phyloP scores from a whole-genome alignment of 2,113 vertebrate species.

The Physeter macrocephalus region DNA sequence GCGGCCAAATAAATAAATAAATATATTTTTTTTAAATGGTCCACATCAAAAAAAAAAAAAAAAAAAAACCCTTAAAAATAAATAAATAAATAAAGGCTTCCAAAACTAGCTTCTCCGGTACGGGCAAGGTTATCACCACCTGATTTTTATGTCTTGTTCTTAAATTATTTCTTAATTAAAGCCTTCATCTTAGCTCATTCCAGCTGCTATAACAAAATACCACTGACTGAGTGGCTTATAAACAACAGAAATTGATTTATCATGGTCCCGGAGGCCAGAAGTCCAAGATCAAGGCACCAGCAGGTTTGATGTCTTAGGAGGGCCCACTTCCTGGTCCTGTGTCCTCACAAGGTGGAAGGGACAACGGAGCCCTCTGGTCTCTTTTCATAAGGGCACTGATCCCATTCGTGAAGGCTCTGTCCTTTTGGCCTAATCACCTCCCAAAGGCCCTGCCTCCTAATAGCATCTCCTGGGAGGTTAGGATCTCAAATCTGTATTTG shows the following conservation, averaged over 20 bases:
- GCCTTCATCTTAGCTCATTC: not conserved
- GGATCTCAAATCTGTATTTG: not conserved
- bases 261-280: not conserved
- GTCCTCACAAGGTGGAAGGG: not conserved
- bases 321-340: not conserved
- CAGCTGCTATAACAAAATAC: not conserved
- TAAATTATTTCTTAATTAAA: not conserved
- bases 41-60: no score
- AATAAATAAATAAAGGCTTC: not conserved
- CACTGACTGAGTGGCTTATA: not conserved
- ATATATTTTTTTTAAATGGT: fast-evolving
- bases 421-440: not conserved
- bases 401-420: not conserved
- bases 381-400: not conserved
- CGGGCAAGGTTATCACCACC: not conserved
- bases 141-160: not conserved
- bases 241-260: not conserved
- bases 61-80: no score
- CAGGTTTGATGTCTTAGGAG: not conserved
- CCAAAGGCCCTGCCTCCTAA: not conserved
- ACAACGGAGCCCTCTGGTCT: not conserved
- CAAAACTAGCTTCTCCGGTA: not conserved
- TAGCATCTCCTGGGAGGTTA: not conserved
- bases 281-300: not conserved
- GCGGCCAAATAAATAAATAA: no score